Evolutionary conservation across 2,797 vertebrate genomes (phyloP).

Genomic region (Chaenodraco wilsoni): DNA sequence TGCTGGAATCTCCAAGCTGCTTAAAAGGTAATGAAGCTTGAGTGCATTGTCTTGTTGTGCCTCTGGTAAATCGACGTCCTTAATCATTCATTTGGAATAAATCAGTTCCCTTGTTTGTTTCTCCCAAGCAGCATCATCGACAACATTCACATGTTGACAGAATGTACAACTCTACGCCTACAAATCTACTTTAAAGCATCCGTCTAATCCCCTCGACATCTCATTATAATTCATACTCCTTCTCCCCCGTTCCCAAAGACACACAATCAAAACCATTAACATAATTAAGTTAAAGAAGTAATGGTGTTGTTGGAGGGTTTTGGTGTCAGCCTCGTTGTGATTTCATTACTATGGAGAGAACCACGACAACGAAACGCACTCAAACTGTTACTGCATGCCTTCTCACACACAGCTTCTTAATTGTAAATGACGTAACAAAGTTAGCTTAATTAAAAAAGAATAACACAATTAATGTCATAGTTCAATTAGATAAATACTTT

Average conservation of each 20-base stretch:
- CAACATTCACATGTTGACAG: constrained; percentile 57
- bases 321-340: constrained; percentile 12
- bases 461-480: no score
- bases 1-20: constrained; percentile 52
- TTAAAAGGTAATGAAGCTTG: constrained; percentile 76
- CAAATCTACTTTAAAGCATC: constrained; percentile 26
- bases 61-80: constrained; percentile 56
- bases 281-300: constrained; percentile 51
- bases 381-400: constrained; percentile 46
- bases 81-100: constrained; percentile 70
- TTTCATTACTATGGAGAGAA: constrained; percentile 50
- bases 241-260: constrained; percentile 17
- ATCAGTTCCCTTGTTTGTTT: constrained; percentile 66
- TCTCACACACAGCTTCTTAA: constrained; percentile 58
- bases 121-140: constrained; percentile 48
- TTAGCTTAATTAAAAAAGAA: no score
- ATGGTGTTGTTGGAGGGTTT: constrained; percentile 10
- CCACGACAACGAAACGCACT: constrained; percentile 56
- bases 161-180: constrained; percentile 25
- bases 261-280: constrained; percentile 55
- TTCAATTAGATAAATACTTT: no score
- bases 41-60: constrained; percentile 78
- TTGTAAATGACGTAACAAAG: no score
- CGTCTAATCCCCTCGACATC: constrained; percentile 22
- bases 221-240: constrained; percentile 37